Percentiles rank a stretch among this genome's conserved stretches.
Conservation (phyloP, 2,113 vertebrate genomes). For the Hucho hucho region DNA sequence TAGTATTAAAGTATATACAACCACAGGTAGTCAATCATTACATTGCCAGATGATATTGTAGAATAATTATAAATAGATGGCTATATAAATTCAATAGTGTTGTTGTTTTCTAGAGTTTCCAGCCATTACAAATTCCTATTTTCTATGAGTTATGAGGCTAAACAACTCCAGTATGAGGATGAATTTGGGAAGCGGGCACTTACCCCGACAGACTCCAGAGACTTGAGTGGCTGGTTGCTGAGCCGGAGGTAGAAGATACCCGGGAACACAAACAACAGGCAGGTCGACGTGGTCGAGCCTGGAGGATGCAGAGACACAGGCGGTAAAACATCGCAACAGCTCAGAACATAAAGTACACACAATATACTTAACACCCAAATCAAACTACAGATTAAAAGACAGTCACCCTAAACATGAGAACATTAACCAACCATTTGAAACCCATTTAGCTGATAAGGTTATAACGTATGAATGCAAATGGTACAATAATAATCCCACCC, state of each 20-base stretch:
- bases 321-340: too few relatives aligned
- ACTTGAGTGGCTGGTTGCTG: constrained; percentile 77
- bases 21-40: too few relatives aligned
- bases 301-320: constrained; percentile 17
- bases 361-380: not conserved
- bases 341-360: not conserved
- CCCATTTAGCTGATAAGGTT: not conserved
- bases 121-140: too few relatives aligned
- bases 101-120: too few relatives aligned
- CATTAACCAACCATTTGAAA: not conserved
- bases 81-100: too few relatives aligned
- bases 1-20: too few relatives aligned
- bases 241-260: constrained; percentile 92
- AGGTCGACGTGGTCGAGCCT: constrained; percentile 87
- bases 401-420: not conserved
- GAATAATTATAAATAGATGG: too few relatives aligned
- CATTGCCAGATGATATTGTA: too few relatives aligned
- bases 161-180: too few relatives aligned
- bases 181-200: constrained; percentile 16
- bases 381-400: not conserved
- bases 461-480: not conserved
- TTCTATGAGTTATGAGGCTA: too few relatives aligned
- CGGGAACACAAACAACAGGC: constrained; percentile 87
- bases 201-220: constrained; percentile 84
- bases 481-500: not conserved